Conservation (phyloP, 2,888 invertebrate genomes). For the Eurois occulta region DNA sequence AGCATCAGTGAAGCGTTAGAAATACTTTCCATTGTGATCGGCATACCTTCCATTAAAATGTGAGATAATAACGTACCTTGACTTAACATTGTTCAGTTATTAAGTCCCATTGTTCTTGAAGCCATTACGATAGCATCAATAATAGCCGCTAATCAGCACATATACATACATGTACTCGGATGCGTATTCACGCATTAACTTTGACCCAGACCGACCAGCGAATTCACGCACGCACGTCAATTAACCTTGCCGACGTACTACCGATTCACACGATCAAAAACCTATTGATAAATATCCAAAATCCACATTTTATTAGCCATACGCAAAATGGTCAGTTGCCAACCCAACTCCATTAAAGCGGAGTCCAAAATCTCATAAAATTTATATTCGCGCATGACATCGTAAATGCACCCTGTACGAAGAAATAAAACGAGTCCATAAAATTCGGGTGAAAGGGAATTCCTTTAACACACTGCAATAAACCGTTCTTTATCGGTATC, state of each 20-base stretch:
- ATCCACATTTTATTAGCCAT: constrained; percentile 72
- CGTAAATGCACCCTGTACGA: constrained; percentile 83
- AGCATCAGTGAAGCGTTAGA: constrained; percentile 22
- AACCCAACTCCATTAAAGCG: constrained; percentile 80
- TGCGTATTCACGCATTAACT: constrained; percentile 63
- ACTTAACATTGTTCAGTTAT: constrained; percentile 54
- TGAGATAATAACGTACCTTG: constrained; percentile 50
- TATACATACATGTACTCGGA: constrained; percentile 36
- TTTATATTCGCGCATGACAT: constrained; percentile 84
- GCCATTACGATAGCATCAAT: constrained; percentile 64
- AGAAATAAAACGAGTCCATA: constrained; percentile 80
- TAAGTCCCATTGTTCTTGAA: constrained; percentile 63
- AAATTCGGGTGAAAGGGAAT: constrained; percentile 80
- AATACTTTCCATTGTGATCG: constrained; percentile 48
- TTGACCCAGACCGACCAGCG: constrained; percentile 68
- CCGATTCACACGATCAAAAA: constrained; percentile 54
- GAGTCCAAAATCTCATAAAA: constrained; percentile 83
- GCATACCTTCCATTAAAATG: constrained; percentile 33
- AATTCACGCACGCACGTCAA: constrained; percentile 68
- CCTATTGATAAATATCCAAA: constrained; percentile 47
- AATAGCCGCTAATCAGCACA: constrained; percentile 60
- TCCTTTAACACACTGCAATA: constrained; percentile 75
- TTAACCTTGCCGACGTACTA: constrained; percentile 68
- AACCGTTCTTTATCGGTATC: constrained; percentile 72
- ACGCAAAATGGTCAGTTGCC: constrained; percentile 78